phyloP scores from a whole-genome alignment of 2,888 invertebrate species.

The Thera britannica region DNA sequence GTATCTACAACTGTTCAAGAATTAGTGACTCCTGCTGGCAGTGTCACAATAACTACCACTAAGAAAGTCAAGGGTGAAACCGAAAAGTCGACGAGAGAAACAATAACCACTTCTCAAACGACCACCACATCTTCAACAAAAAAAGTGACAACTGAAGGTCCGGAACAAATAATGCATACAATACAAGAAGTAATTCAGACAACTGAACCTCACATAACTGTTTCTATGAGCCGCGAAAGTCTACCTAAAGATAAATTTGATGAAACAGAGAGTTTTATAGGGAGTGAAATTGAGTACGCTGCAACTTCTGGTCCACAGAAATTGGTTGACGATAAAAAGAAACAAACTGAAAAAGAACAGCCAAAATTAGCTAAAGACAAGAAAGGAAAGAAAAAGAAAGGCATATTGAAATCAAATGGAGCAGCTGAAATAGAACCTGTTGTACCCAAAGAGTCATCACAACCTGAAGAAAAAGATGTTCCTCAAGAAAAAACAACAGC shows the following conservation, averaged over 20 bases:
- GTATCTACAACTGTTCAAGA: conserved; percentile 20
- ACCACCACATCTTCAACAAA: conserved; percentile 25
- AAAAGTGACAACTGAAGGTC: conserved; percentile 26
- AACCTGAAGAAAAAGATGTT: background rate
- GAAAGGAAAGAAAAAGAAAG: conserved; percentile 7
- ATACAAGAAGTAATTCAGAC: conserved; percentile 42
- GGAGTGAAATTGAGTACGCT: conserved; percentile 50
- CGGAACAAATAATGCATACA: conserved; percentile 37
- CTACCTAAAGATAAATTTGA: conserved; percentile 38
- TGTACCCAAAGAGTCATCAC: conserved; percentile 2
- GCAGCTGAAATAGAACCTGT: conserved; percentile 4
- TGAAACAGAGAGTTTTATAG: conserved; percentile 46
- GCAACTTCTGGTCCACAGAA: conserved; percentile 19
- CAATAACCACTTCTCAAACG: conserved; percentile 34
- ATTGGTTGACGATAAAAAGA: conserved; percentile 20
- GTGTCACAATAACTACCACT: conserved; percentile 29
- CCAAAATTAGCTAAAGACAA: conserved; percentile 12
- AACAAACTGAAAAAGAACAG: conserved; percentile 5
- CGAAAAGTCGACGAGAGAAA: conserved; percentile 30
- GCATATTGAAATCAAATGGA: conserved; percentile 12
- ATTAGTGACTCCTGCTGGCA: conserved; percentile 23
- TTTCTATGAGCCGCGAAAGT: conserved; percentile 25
- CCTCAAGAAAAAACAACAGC: conserved; percentile 4
- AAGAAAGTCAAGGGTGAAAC: conserved; percentile 26
- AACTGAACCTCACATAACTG: conserved; percentile 39